Percentiles rank a stretch among this genome's conserved stretches.
Conservation (phyloP, 2,113 vertebrate genomes). For the Sceloporus undulatus region DNA sequence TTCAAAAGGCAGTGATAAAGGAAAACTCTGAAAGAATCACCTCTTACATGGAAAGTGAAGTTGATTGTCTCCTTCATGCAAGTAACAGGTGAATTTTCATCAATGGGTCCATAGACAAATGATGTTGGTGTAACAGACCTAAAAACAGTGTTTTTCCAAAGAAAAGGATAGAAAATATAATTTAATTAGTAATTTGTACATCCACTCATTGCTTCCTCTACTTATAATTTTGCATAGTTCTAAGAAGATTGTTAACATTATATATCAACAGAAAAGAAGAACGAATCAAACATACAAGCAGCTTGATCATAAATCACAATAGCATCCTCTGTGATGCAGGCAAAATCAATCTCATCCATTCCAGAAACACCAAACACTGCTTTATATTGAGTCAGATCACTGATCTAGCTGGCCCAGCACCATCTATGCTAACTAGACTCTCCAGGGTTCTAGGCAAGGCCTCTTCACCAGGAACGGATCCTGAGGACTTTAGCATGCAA, state of each 20-base stretch:
- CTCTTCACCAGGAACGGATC: background rate
- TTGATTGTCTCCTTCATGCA: constrained; percentile 90
- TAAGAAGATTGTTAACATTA: background rate
- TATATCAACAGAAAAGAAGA: background rate
- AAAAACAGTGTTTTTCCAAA: constrained; percentile 21
- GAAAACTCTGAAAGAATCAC: constrained; percentile 30
- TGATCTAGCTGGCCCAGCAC: background rate
- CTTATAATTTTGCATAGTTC: background rate
- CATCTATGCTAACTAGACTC: background rate
- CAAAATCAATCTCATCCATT: too few relatives aligned
- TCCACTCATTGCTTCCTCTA: background rate
- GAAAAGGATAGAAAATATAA: background rate
- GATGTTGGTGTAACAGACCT: constrained; percentile 88
- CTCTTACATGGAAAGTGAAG: constrained; percentile 91
- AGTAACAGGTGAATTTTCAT: constrained; percentile 57
- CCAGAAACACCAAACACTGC: background rate
- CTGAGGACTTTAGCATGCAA: background rate
- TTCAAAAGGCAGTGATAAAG: background rate
- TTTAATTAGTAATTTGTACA: constrained; percentile 26
- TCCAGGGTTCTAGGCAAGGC: background rate
- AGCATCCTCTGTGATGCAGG: too few relatives aligned
- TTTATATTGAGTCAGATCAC: background rate
- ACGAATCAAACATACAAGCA: too few relatives aligned
- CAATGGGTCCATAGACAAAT: constrained; percentile 86
- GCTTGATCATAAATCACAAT: too few relatives aligned